Percentiles rank a stretch among this genome's conserved stretches.
Conservation (phyloP, 2,113 vertebrate genomes). For the Gymnorhina tibicen region DNA sequence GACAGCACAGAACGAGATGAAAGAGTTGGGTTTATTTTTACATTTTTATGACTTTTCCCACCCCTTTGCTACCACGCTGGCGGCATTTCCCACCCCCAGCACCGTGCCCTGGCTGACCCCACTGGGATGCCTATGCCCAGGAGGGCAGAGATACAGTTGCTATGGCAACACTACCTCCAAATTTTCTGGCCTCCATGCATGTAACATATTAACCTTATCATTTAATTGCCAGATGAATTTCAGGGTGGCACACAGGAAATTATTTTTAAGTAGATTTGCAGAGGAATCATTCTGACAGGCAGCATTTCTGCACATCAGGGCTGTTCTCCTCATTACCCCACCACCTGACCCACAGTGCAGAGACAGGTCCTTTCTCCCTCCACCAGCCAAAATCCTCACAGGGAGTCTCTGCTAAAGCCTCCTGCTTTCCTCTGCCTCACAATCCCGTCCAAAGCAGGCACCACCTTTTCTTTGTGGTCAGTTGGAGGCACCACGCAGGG, state of each 20-base stretch:
- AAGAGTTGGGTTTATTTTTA: constrained; percentile 4
- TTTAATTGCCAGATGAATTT: constrained; percentile 35
- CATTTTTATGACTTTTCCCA: constrained; percentile 34
- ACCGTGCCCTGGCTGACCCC: neutral
- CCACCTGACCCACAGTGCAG: neutral
- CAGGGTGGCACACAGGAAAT: constrained; percentile 17
- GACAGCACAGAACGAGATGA: neutral
- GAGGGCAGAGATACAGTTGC: constrained; percentile 25
- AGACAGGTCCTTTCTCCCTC: neutral
- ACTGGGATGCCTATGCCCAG: neutral
- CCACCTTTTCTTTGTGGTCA: neutral
- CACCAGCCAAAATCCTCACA: neutral
- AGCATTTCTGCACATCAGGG: neutral
- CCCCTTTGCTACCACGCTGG: neutral
- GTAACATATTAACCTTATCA: constrained; percentile 27
- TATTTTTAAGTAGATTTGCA: neutral
- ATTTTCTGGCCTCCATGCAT: neutral
- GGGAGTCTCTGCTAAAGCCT: neutral
- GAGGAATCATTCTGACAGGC: neutral
- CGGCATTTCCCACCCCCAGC: neutral
- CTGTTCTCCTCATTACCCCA: neutral
- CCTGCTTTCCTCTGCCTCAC: neutral
- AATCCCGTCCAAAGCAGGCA: neutral
- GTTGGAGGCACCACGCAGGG: accelerated
- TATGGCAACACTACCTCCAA: neutral